Evolutionary conservation across 2,888 invertebrate genomes (phyloP).

Genomic region (Gryllus longicercus): DNA sequence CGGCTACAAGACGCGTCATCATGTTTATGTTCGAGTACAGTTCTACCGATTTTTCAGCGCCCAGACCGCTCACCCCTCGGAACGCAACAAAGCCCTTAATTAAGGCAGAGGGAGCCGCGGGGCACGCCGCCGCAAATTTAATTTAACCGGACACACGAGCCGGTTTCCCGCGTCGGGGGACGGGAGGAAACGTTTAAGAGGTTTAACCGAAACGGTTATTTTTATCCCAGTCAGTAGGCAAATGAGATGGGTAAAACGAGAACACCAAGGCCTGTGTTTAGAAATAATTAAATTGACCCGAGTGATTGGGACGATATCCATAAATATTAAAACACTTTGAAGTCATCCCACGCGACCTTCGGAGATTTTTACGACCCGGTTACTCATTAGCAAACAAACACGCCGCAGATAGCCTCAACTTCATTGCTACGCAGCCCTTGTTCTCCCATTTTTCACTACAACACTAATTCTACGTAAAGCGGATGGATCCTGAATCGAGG

Average conservation of each 20-base stretch:
- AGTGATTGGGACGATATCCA: neutral
- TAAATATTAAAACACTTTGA: slow-evolving; percentile 9
- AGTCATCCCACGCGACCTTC: neutral
- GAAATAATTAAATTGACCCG: slow-evolving; percentile 17
- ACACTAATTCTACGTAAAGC: neutral
- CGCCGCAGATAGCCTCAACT: neutral
- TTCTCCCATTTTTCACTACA: slow-evolving; percentile 2
- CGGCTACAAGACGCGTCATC: neutral
- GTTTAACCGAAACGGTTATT: neutral
- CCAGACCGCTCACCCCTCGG: neutral
- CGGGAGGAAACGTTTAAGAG: slow-evolving; percentile 2
- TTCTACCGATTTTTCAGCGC: slow-evolving; percentile 10
- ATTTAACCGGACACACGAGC: neutral
- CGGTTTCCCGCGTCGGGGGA: neutral
- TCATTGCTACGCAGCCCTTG: neutral
- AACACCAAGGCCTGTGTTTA: neutral
- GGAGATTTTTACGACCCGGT: neutral
- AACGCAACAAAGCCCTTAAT: neutral
- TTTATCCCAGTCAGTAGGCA: neutral
- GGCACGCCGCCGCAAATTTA: slow-evolving; percentile 4
- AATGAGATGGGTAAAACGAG: neutral
- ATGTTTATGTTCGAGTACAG: neutral
- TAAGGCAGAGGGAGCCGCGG: neutral
- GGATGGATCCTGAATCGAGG: too few relatives aligned
- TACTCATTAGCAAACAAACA: slow-evolving; percentile 6